Percentiles rank a stretch among this genome's conserved stretches.
phyloP scores from a whole-genome alignment of 2,113 vertebrate species.

The Ifrita kowaldi region DNA sequence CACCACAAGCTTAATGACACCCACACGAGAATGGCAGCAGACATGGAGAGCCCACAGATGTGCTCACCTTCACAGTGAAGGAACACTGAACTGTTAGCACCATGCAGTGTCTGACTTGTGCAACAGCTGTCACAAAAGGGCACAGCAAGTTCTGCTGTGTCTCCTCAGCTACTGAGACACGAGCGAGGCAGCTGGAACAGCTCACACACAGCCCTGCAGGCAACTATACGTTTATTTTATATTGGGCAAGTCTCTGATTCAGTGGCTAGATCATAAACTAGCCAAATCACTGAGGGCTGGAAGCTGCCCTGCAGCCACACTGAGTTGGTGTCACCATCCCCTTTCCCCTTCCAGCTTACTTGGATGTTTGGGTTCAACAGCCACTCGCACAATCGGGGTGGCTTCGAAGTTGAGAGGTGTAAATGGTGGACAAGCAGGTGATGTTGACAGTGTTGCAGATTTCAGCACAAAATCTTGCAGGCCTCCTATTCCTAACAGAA shows the following conservation, averaged over 20 bases:
- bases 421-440: conserved; percentile 87
- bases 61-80: not conserved
- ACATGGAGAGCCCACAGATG: not conserved
- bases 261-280: not conserved
- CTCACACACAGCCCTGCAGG: not conserved
- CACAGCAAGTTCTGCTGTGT: not conserved
- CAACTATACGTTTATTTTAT: not conserved
- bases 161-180: not conserved
- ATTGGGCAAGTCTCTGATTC: not conserved
- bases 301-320: not conserved
- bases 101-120: not conserved
- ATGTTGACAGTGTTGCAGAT: conserved; percentile 88
- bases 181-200: not conserved
- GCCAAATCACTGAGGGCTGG: not conserved
- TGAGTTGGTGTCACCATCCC: not conserved
- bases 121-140: not conserved
- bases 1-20: not conserved
- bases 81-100: not conserved
- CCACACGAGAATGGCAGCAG: not conserved
- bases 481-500: conserved; percentile 85
- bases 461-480: conserved; percentile 91
- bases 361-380: conserved; percentile 91
- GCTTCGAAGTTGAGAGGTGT: conserved; percentile 91
- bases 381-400: conserved; percentile 90
- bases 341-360: conserved; percentile 73